Evolutionary conservation across 2,888 invertebrate species (phyloP).

Genomic region (Aelia acuminata): DNA sequence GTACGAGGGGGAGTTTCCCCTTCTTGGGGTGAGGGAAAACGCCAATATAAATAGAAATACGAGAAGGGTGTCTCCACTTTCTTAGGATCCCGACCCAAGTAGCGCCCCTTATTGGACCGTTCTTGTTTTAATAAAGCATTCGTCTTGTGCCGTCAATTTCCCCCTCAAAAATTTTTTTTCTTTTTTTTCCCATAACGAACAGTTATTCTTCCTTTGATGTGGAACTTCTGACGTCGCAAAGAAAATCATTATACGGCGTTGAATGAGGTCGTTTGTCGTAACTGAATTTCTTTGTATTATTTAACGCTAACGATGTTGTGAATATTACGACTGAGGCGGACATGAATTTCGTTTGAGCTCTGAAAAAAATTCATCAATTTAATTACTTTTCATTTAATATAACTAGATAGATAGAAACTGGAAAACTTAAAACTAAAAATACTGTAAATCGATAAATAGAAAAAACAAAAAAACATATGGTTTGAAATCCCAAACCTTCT

Average conservation of each 20-base stretch:
- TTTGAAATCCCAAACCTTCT: too few relatives aligned
- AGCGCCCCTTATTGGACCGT: not conserved
- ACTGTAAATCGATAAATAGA: too few relatives aligned
- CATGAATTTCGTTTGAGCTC: not conserved
- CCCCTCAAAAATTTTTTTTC: not conserved
- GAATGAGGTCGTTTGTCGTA: not conserved
- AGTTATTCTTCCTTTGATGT: constrained; percentile 15
- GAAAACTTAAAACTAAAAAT: too few relatives aligned
- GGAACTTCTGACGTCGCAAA: not conserved
- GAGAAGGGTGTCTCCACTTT: constrained; percentile 10
- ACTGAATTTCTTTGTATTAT: constrained; percentile 10
- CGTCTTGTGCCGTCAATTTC: not conserved
- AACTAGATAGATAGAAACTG: too few relatives aligned
- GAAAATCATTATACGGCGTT: not conserved
- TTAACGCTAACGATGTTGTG: not conserved
- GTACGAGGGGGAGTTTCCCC: not conserved
- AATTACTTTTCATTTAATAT: not conserved
- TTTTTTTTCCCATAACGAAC: not conserved
- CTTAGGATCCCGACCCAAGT: not conserved
- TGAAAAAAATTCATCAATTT: not conserved
- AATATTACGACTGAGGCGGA: not conserved
- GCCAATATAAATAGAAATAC: constrained; percentile 31
- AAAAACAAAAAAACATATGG: too few relatives aligned
- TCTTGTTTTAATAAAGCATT: constrained; percentile 17
- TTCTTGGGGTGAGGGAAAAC: not conserved